phyloP scores from a whole-genome alignment of 1,140 invertebrate species.

The Centruroides sculpturatus region DNA sequence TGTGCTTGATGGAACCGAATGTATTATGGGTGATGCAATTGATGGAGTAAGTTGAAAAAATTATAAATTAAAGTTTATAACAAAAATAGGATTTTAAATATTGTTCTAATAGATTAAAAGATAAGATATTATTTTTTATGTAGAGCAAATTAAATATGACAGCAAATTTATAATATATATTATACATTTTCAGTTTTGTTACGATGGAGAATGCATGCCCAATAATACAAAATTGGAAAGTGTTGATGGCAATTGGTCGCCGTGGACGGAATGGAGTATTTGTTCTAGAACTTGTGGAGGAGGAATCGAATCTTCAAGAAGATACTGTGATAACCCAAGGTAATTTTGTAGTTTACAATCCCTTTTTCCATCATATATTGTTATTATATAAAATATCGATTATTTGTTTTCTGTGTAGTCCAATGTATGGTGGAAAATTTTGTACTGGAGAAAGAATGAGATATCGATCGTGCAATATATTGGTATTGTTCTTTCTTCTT shows the following conservation, averaged over 20 bases:
- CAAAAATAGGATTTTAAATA: no score
- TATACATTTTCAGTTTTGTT: slow-evolving; percentile 4
- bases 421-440: slow-evolving; percentile 2
- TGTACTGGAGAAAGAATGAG: not conserved
- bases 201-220: slow-evolving; percentile 1
- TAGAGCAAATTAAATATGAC: no score
- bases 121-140: no score
- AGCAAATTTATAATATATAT: no score
- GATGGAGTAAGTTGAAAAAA: no score
- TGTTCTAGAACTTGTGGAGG: slow-evolving; percentile 69
- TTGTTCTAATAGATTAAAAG: no score
- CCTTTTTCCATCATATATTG: not conserved
- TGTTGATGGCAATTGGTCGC: slow-evolving; percentile 54
- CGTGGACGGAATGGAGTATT: slow-evolving; percentile 60
- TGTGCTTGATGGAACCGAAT: slow-evolving; percentile 3
- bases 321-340: slow-evolving; percentile 31
- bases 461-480: not conserved
- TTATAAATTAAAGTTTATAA: no score
- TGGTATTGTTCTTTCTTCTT: not conserved
- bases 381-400: not conserved
- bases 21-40: not conserved
- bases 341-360: slow-evolving; percentile 11
- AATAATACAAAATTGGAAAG: not conserved
- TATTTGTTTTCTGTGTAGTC: not conserved
- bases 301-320: slow-evolving; percentile 41